Conservation (phyloP, 2,888 invertebrate species). For the Exephanes ischioxanthus region DNA sequence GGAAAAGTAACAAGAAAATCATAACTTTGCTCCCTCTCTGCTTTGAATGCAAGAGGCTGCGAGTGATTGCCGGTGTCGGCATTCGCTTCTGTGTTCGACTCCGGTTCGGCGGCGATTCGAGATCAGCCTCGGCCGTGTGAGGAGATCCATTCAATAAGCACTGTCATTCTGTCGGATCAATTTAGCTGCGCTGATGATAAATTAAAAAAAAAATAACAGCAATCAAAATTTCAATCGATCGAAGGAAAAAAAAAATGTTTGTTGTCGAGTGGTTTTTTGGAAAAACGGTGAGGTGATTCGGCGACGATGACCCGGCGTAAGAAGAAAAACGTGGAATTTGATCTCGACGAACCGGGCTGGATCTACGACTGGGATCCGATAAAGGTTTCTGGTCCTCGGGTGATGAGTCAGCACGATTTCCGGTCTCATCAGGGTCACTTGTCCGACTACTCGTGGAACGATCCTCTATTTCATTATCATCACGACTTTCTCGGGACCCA, state of each 20-base stretch:
- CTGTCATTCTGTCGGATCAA: not conserved
- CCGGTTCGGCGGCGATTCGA: not conserved
- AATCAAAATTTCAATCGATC: not conserved
- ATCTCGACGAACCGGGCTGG: conserved; percentile 35
- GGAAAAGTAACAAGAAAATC: conserved; percentile 47
- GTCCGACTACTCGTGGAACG: conserved; percentile 52
- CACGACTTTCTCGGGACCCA: conserved; percentile 64
- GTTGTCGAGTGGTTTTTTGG: conserved; percentile 11
- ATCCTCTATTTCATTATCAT: conserved; percentile 69
- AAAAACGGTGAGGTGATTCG: conserved; percentile 23
- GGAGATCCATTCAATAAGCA: not conserved
- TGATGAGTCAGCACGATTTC: conserved; percentile 50
- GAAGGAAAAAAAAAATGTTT: conserved; percentile 13
- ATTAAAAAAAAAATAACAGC: not conserved
- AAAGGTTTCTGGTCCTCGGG: conserved; percentile 48
- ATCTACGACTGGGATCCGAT: conserved; percentile 41
- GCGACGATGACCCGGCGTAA: conserved; percentile 69
- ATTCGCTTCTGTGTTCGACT: conserved; percentile 37
- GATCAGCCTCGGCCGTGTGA: not conserved
- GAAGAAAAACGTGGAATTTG: conserved; percentile 58
- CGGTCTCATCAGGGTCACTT: conserved; percentile 29
- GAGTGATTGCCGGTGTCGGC: conserved; percentile 23
- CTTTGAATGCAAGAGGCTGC: conserved; percentile 29
- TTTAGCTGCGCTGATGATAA: not conserved
- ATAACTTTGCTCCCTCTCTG: conserved; percentile 34